Conservation (phyloP, 2,888 invertebrate genomes). For the Scrobipalpa costella region DNA sequence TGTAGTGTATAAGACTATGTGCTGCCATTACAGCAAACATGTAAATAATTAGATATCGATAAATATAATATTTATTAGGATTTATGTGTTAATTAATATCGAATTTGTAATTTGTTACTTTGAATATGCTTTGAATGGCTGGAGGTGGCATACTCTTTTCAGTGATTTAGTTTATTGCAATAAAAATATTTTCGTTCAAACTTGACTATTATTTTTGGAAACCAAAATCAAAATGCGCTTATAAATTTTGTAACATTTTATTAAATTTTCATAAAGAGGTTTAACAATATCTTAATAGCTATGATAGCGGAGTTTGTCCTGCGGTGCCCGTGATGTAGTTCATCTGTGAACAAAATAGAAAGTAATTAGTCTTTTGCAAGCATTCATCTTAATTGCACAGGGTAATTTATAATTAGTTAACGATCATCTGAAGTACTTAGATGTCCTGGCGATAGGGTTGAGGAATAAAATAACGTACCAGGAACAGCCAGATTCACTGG, state of each 20-base stretch:
- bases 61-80: slow-evolving; percentile 54
- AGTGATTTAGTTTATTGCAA: slow-evolving; percentile 74
- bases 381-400: no score
- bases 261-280: no score
- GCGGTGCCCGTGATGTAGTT: not conserved
- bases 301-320: no score
- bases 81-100: slow-evolving; percentile 56
- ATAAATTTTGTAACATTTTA: no score
- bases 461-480: no score
- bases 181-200: slow-evolving; percentile 71
- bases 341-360: not conserved
- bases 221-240: no score
- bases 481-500: no score
- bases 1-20: slow-evolving; percentile 61
- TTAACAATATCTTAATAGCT: no score
- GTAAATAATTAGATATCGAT: slow-evolving; percentile 64
- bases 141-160: slow-evolving; percentile 66
- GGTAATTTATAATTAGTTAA: no score
- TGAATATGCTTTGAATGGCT: slow-evolving; percentile 60
- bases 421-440: no score
- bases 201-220: slow-evolving; percentile 41
- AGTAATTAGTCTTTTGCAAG: not conserved
- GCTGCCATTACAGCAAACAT: slow-evolving; percentile 65
- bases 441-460: no score
- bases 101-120: slow-evolving; percentile 60